A percentile compares a stretch with the other conserved stretches of the same genome.
phyloP scores from a whole-genome alignment of 1,140 invertebrate genomes.

The Papilio polytes region DNA sequence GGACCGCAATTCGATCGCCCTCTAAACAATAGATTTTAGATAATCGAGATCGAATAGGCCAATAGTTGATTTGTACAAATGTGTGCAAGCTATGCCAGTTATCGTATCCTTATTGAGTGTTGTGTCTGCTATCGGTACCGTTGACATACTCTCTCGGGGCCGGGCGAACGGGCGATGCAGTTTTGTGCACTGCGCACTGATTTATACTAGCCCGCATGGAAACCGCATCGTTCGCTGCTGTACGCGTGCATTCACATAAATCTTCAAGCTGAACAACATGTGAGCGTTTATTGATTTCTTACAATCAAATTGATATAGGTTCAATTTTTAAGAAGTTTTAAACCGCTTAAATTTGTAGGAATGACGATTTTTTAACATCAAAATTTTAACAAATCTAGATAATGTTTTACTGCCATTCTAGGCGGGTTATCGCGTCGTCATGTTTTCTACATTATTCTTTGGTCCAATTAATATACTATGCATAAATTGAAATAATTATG shows the following conservation, averaged over 20 bases:
- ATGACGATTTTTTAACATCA: too few species aligned
- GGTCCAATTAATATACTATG: not conserved
- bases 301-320: not conserved
- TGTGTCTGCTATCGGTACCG: conserved; percentile 45
- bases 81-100: not conserved
- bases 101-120: not conserved
- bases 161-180: conserved; percentile 54
- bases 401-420: too few species aligned
- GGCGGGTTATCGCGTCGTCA: too few species aligned
- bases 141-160: conserved; percentile 57
- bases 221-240: conserved; percentile 41
- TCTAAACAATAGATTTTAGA: too few species aligned
- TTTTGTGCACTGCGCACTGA: conserved; percentile 67
- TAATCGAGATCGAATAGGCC: too few species aligned
- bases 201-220: conserved; percentile 59
- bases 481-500: not conserved
- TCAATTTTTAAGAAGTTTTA: too few species aligned
- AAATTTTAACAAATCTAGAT: too few species aligned
- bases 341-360: too few species aligned
- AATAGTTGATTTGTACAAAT: too few species aligned
- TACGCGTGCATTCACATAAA: not conserved
- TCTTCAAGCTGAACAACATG: conserved; percentile 7
- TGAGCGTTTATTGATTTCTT: conserved; percentile 10
- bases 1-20: too few species aligned
- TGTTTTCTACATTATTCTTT: too few species aligned